A percentile compares a stretch with the other conserved stretches of the same genome.
Conservation (phyloP, 23 tunicate genomes). For the Trididemnum nubilum region DNA sequence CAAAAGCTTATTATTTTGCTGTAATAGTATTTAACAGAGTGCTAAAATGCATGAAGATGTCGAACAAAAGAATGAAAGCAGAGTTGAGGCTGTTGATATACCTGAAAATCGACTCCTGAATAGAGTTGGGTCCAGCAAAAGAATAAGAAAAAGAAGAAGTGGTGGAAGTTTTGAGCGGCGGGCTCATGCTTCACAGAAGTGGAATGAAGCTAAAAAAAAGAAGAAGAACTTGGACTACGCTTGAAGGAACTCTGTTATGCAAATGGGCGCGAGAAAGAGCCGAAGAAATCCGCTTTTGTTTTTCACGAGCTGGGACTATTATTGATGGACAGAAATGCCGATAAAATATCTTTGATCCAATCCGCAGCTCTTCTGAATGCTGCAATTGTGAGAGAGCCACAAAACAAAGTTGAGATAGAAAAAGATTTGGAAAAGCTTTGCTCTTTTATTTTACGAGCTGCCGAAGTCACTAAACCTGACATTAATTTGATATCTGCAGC, state of each 20-base stretch:
- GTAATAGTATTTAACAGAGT: too few relatives aligned
- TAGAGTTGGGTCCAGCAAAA: too few relatives aligned
- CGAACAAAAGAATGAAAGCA: too few relatives aligned
- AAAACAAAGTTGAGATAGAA: constrained; percentile 26
- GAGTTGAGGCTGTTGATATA: too few relatives aligned
- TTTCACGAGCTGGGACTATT: constrained; percentile 51
- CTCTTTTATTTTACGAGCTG: background rate
- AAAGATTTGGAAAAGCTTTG: constrained; percentile 39
- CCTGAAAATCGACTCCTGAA: too few relatives aligned
- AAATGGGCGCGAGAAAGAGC: constrained; percentile 56
- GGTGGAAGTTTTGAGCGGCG: too few relatives aligned
- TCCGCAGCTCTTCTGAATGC: constrained; percentile 68
- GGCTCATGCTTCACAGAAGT: too few relatives aligned
- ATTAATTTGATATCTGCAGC: constrained; percentile 6
- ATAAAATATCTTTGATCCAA: constrained; percentile 50
- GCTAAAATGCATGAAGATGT: too few relatives aligned
- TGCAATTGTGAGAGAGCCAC: constrained; percentile 43
- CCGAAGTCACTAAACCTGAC: constrained; percentile 15
- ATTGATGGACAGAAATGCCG: constrained; percentile 29
- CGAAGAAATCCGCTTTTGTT: constrained; percentile 40
- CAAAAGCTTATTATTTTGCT: too few relatives aligned
- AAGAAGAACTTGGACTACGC: constrained; percentile 21
- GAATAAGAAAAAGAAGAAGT: too few relatives aligned
- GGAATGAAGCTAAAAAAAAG: too few relatives aligned
- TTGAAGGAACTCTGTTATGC: constrained; percentile 43